Conservation (phyloP, 2,113 vertebrate species). For the Casuarius casuarius region DNA sequence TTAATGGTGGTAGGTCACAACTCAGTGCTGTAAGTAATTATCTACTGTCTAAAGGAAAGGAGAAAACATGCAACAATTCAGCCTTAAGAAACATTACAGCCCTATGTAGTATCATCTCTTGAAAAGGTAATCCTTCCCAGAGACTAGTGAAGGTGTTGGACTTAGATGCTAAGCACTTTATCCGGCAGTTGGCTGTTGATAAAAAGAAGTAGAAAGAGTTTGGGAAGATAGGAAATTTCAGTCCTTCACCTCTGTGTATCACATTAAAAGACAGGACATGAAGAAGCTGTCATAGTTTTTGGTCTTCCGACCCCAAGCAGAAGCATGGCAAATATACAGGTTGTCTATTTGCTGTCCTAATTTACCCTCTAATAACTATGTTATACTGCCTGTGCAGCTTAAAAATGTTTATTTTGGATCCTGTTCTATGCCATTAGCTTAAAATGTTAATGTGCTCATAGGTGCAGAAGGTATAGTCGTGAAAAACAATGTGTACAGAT, state of each 20-base stretch:
- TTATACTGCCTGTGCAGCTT: not conserved
- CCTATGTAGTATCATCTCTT: not conserved
- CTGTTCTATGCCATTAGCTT: not conserved
- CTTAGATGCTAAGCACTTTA: conserved; percentile 45
- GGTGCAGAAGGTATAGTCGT: not conserved
- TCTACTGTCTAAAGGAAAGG: not conserved
- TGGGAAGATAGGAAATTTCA: not conserved
- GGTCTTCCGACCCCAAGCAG: not conserved
- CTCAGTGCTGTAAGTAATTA: not conserved
- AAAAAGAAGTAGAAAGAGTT: not conserved
- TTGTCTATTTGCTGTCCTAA: not conserved
- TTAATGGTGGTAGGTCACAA: not conserved
- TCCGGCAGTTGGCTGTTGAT: not conserved
- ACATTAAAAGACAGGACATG: not conserved
- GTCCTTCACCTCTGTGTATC: not conserved
- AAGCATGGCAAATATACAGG: not conserved
- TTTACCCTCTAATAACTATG: not conserved
- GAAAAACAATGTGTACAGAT: not conserved
- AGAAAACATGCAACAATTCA: not conserved
- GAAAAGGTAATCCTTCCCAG: not conserved
- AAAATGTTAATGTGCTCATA: not conserved
- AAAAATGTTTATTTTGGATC: not conserved
- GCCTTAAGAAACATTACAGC: not conserved
- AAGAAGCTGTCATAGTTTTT: not conserved
- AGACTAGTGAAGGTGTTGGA: not conserved